Evolutionary conservation across 2,113 vertebrate genomes (phyloP).

Genomic region (Petrocephalus microphthalmus): DNA sequence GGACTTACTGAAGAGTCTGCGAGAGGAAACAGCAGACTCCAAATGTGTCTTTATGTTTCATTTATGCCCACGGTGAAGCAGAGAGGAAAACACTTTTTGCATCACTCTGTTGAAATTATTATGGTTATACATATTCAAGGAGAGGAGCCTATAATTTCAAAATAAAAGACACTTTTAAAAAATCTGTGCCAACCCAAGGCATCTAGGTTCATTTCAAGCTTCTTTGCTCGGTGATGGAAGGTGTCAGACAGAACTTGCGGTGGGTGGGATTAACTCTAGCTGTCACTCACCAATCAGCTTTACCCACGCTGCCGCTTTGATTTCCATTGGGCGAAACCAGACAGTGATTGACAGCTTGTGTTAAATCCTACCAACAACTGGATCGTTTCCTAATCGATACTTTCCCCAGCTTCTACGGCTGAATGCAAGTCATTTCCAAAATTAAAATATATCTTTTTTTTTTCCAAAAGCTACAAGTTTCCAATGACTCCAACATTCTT

Average conservation of each 20-base stretch:
- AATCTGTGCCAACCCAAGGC: not conserved
- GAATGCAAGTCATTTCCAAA: not conserved
- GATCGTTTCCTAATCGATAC: not conserved
- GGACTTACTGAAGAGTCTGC: not conserved
- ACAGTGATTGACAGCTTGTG: not conserved
- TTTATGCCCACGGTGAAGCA: not conserved
- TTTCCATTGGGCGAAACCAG: not conserved
- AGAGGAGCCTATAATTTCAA: not conserved
- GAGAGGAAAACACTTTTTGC: not conserved
- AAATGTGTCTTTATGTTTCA: not conserved
- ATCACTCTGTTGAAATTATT: not conserved
- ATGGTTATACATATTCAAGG: not conserved
- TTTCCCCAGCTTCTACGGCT: not conserved
- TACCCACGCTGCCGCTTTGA: not conserved
- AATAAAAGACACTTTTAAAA: not conserved
- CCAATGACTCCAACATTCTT: not conserved
- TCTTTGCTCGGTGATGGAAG: not conserved
- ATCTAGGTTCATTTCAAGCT: not conserved
- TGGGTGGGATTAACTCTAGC: not conserved
- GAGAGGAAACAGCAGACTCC: not conserved
- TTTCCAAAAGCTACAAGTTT: not conserved
- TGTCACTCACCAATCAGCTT: not conserved
- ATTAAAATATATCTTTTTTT: not conserved
- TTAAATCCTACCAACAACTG: not conserved
- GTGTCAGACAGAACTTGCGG: not conserved